Percentiles rank a stretch among this genome's conserved stretches.
These are phyloP conservation scores for Aptenodytes patagonicus DNA, from an alignment of 2,113 vertebrate species.

Conservation along the genomic window DNA sequence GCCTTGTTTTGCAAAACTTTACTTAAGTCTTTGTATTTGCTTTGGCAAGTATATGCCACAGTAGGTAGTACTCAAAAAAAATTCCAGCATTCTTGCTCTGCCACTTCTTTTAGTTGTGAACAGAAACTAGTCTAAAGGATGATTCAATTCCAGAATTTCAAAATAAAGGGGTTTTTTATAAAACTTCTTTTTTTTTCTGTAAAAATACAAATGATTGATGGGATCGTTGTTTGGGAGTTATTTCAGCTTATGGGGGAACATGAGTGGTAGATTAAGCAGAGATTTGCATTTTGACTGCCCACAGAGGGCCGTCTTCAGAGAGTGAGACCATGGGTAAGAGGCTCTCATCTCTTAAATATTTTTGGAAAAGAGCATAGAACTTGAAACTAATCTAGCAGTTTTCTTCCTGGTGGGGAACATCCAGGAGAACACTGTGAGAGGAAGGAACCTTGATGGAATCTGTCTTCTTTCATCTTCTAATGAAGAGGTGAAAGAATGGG, in stretches of 20 bases:
- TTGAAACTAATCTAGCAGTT: background rate
- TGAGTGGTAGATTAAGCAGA: background rate
- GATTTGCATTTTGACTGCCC: background rate
- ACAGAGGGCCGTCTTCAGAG: background rate
- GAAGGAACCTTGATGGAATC: background rate
- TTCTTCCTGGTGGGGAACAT: background rate
- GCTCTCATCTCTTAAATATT: background rate
- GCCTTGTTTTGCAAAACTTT: background rate
- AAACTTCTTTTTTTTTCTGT: background rate
- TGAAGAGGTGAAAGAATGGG: background rate
- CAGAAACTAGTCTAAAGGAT: background rate
- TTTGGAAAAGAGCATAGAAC: background rate
- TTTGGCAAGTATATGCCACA: background rate
- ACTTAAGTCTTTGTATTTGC: background rate
- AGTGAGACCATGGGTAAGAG: background rate
- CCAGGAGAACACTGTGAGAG: background rate
- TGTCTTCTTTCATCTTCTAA: background rate
- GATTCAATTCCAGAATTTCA: background rate
- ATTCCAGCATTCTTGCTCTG: background rate
- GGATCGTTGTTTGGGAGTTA: background rate
- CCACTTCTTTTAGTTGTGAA: background rate
- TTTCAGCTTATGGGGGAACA: background rate
- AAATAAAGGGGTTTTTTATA: background rate
- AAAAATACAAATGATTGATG: background rate
- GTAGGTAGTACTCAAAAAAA: background rate